phyloP scores from a whole-genome alignment of 2,888 invertebrate genomes.

The Dynastes grantii region DNA sequence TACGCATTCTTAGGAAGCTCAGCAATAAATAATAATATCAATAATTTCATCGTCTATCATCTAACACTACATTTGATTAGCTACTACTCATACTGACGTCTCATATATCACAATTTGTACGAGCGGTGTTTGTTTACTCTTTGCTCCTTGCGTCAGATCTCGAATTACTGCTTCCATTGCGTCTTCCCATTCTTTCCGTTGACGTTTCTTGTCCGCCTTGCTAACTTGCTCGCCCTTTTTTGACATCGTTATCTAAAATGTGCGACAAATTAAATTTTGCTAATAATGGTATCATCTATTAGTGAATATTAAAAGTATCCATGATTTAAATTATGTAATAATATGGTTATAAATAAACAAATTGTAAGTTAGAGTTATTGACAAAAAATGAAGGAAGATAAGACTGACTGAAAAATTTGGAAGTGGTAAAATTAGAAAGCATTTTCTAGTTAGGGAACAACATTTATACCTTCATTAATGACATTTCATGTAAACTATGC shows the following conservation, averaged over 20 bases:
- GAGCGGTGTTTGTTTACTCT: constrained; percentile 73
- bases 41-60: not conserved
- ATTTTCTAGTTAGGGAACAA: too few species aligned
- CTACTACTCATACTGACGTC: constrained; percentile 80
- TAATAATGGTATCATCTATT: too few species aligned
- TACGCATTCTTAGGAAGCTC: not conserved
- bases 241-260: constrained; percentile 82
- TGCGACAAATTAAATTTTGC: not conserved
- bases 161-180: constrained; percentile 84
- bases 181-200: constrained; percentile 80
- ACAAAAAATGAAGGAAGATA: too few species aligned
- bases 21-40: not conserved
- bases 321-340: too few species aligned
- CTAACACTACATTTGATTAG: not conserved
- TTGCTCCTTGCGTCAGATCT: constrained; percentile 78
- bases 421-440: too few species aligned
- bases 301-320: too few species aligned
- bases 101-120: constrained; percentile 91
- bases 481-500: too few species aligned
- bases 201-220: constrained; percentile 72
- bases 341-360: too few species aligned
- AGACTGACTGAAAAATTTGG: too few species aligned
- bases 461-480: too few species aligned
- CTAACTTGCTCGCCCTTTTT: constrained; percentile 67
- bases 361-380: too few species aligned